Base-by-base conservation (phyloP, 2,888 invertebrate genomes). In the Athalia circularis region DNA sequence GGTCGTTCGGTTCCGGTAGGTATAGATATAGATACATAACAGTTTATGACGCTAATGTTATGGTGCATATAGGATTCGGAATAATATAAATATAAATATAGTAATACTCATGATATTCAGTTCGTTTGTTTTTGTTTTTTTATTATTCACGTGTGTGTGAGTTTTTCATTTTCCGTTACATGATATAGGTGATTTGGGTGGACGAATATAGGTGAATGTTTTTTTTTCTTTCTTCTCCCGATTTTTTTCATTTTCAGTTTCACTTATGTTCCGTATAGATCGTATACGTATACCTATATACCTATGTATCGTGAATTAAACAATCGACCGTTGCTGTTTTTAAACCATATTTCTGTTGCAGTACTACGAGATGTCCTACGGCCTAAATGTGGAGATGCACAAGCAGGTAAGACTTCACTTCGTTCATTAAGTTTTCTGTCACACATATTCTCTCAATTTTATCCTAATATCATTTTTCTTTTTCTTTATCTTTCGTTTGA, bases 351-450 rank as follows among this genome's bases (percentile, higher is more conserved):
- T 85, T 89, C 86, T 91, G 89, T 95, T 94, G 77, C 94, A 97
- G 97, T 97, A 97, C 92, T 97, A 97, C 92, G 98, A 98, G 93
- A 97, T 98, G 97, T 97, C 97, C 77, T 97, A 97, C 92, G 97
- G 97, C 86, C 94, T 98, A 87, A 97, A 97, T 92, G 96, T 97
- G 87, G 98, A 98, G 93, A 97, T 98, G 96, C 97, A 97, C 92
- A 98, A 98, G 93, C 97, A 97, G 94, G 95, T 96, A 92, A 91
- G 29, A 29, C 29, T 29, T 29, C 29, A 29, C 29, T 29, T 29
- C 29, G 29, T 2, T 29, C 29, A 29, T 29, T 29, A 29, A 29
- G 29, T 29, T 29, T 29, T 2, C 2, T 29, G 29, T 29, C 0
- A 1, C 29, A 29, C 2, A 29, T 29, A 2, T 29, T 29, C 29